Evolutionary conservation across 1,140 invertebrate species (phyloP), one percentile per base, ranked within the genome.

Genomic region (Drosophila aff.): DNA sequence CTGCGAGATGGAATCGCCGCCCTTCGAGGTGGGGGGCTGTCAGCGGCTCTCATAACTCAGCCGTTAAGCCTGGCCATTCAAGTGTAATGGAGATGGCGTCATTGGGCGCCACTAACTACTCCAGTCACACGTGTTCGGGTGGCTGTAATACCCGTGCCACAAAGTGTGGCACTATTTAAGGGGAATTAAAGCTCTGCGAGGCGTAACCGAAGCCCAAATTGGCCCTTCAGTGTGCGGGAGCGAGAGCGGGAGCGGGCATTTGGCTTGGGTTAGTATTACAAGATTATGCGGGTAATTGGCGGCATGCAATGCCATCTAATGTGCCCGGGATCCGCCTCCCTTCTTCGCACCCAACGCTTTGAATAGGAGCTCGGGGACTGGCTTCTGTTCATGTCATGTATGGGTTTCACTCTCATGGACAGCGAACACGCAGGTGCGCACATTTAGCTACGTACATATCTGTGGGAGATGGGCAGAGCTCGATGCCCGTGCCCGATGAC

Each of bases 251-350:
- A 26, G 46, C 62, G 38, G 52, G 41, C 59, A 65, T 72, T 76
- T 47, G 74, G 81, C 53, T 82, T 23, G 52, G 85, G 84, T 73
- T 89, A 79, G 85, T 79, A 90, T 90, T 89, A 89, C 84, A 89
- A 89, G 85, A 89, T 89, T 90, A 90, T 90, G 78, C 78, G 85
- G 75, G 86, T 90, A 90, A 90, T 89, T 89, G 84, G 63, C 50
- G 71, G 75, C 84, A 90, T 90, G 84, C 84, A 81, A 89, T 89
- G 85, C 85, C 84, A 84, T 89, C 66, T 59, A 83, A 81, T 89
- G 79, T 68, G 55, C 21, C 36, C 8, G 49, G 49, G n/a, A 28
- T 33, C 49, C 13, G 21, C 50, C 18, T 2, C 18, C 23, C 10
- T 4, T n/a, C 10, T 4, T n/a, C 15, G 13, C 36, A 16, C 16